Conservation (phyloP, 2,888 invertebrate genomes). For the Steinernema scapterisci region DNA sequence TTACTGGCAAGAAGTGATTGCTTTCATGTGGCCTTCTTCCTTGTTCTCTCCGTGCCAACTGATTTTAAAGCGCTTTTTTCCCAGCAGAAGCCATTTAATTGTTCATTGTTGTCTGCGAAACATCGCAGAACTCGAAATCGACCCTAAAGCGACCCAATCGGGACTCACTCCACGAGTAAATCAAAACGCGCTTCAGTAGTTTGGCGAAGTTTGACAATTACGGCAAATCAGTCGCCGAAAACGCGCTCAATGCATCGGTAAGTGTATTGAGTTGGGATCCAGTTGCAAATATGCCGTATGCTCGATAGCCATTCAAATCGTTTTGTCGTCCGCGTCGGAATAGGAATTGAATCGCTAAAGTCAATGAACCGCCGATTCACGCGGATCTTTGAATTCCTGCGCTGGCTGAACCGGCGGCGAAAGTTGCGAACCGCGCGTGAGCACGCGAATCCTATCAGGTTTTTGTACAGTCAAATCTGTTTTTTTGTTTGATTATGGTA, state of each 20-base stretch:
- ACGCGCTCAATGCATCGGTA: not conserved
- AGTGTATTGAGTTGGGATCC: not conserved
- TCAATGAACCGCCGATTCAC: not conserved
- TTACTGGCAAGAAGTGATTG: not conserved
- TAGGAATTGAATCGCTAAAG: not conserved
- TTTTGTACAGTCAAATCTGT: not conserved
- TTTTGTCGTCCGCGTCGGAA: not conserved
- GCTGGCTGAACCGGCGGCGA: not conserved
- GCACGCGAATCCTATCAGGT: not conserved
- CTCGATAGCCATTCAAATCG: not conserved
- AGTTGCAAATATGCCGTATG: not conserved
- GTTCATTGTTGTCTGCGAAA: constrained; percentile 15
- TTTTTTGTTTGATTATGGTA: constrained; percentile 1
- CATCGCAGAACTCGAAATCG: not conserved
- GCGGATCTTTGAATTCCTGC: not conserved
- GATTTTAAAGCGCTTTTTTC: constrained; percentile 2
- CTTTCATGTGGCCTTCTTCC: constrained; percentile 4
- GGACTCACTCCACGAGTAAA: not conserved
- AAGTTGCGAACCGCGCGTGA: constrained; percentile 11
- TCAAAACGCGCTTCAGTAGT: not conserved
- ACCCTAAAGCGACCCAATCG: not conserved
- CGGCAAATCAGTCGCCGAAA: not conserved
- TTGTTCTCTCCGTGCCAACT: not conserved
- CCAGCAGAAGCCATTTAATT: not conserved
- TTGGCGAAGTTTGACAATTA: not conserved